phyloP scores from a whole-genome alignment of 2,888 invertebrate species.

The Troilus luridus region DNA sequence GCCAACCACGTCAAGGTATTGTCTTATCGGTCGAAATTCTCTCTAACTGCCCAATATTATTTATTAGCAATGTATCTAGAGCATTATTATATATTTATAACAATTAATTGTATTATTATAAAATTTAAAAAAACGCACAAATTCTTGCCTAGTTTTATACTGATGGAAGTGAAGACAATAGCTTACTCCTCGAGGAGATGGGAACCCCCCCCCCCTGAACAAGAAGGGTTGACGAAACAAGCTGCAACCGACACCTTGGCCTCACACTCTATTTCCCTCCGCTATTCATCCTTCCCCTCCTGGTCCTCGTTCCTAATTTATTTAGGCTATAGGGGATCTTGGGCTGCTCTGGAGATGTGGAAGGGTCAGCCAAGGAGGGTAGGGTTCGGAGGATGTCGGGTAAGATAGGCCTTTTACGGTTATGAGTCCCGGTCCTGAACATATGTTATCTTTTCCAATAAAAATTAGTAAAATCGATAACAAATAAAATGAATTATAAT shows the following conservation, averaged over 20 bases:
- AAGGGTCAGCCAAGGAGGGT: not conserved
- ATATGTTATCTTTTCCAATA: too few species aligned
- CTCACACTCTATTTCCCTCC: not conserved
- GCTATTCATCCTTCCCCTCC: not conserved
- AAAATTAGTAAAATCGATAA: too few species aligned
- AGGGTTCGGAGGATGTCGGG: too few species aligned
- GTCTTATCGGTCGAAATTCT: too few species aligned
- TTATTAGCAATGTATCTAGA: too few species aligned
- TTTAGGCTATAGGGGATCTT: not conserved
- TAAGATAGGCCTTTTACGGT: too few species aligned
- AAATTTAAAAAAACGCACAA: not conserved
- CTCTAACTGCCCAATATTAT: too few species aligned
- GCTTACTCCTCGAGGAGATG: not conserved
- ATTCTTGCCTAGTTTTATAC: too few species aligned
- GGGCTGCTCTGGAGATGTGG: not conserved
- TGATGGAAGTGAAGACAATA: not conserved
- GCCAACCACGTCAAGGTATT: too few species aligned
- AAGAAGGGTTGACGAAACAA: not conserved
- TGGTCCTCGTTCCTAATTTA: not conserved
- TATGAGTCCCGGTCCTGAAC: too few species aligned
- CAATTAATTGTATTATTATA: not conserved
- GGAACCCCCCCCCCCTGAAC: not conserved
- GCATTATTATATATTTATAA: too few species aligned
- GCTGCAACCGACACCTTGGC: not conserved
- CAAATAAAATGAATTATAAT: too few species aligned